Conservation (phyloP, 2,888 invertebrate species). For the Sphaeridia pumilis region DNA sequence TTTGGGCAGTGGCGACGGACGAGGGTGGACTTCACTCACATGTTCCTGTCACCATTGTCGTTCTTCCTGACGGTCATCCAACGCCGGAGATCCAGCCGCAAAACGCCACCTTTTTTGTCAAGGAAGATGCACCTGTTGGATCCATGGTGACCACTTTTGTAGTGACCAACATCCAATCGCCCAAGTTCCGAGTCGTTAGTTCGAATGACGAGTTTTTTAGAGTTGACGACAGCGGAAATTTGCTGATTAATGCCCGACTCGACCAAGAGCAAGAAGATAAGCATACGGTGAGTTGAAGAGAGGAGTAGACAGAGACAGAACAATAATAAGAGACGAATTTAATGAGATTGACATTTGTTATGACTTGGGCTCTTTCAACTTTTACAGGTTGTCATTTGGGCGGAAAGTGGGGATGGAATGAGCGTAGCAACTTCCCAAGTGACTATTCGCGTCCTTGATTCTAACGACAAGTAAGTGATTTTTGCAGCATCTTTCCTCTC, state of each 20-base stretch:
- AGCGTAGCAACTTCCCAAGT: constrained; percentile 36
- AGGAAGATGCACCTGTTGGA: constrained; percentile 41
- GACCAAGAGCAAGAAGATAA: constrained; percentile 36
- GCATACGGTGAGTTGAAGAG: constrained; percentile 33
- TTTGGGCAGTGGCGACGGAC: constrained; percentile 34
- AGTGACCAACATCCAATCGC: constrained; percentile 43
- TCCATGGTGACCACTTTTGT: constrained; percentile 40
- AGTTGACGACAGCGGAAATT: constrained; percentile 34
- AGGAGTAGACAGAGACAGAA: too few species aligned
- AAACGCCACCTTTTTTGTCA: constrained; percentile 35
- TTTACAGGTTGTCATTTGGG: constrained; percentile 35
- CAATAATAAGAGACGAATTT: background rate
- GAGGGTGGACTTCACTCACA: constrained; percentile 34
- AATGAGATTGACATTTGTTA: too few species aligned
- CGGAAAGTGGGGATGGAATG: constrained; percentile 33
- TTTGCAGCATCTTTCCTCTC: too few species aligned
- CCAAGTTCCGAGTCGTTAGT: constrained; percentile 41
- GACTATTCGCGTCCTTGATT: constrained; percentile 27
- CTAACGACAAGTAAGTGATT: constrained; percentile 15
- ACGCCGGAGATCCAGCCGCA: constrained; percentile 35
- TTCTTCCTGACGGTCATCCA: constrained; percentile 29
- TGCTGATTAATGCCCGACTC: constrained; percentile 31
- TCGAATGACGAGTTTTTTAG: constrained; percentile 37
- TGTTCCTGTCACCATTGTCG: constrained; percentile 34
- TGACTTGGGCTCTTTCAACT: too few species aligned